A percentile compares a stretch with the other conserved stretches of the same genome.
phyloP scores from a whole-genome alignment of 2,888 invertebrate genomes.

The Pristionchus maxplancki region DNA sequence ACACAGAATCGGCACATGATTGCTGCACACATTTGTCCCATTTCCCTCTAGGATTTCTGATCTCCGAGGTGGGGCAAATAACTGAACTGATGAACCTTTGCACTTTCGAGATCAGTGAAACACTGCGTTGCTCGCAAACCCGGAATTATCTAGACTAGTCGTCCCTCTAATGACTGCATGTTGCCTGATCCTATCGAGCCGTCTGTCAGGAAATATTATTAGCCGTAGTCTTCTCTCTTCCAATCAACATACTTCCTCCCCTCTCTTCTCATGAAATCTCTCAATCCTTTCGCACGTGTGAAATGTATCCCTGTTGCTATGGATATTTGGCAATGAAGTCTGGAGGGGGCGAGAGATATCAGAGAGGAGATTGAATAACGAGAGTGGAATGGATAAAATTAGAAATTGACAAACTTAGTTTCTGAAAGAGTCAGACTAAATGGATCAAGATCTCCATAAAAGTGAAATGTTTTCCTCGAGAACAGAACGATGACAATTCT shows the following conservation, averaged over 20 bases:
- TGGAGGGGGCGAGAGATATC: neutral
- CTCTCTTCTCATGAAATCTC: slow-evolving; percentile 25
- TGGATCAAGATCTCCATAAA: neutral
- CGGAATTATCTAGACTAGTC: neutral
- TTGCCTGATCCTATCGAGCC: too few relatives aligned
- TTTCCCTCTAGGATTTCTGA: neutral
- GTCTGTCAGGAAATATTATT: neutral
- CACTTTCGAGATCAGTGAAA: neutral
- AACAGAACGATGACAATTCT: neutral
- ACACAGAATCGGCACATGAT: neutral
- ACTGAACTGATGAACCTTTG: neutral
- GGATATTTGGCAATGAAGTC: slow-evolving; percentile 15
- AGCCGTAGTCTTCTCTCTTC: neutral
- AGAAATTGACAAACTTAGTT: neutral
- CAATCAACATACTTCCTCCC: slow-evolving; percentile 4
- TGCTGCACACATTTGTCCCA: neutral
- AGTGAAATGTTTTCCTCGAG: neutral
- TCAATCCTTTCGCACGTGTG: slow-evolving; percentile 16
- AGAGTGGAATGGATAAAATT: neutral
- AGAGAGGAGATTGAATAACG: neutral
- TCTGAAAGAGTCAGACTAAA: neutral
- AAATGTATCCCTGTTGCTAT: slow-evolving; percentile 26
- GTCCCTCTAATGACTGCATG: too few relatives aligned
- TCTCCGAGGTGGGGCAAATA: neutral
- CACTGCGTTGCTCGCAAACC: neutral